These are phyloP conservation scores for Choloepus didactylus DNA, from an alignment of 2,797 vertebrate species.

Conservation along the genomic window DNA sequence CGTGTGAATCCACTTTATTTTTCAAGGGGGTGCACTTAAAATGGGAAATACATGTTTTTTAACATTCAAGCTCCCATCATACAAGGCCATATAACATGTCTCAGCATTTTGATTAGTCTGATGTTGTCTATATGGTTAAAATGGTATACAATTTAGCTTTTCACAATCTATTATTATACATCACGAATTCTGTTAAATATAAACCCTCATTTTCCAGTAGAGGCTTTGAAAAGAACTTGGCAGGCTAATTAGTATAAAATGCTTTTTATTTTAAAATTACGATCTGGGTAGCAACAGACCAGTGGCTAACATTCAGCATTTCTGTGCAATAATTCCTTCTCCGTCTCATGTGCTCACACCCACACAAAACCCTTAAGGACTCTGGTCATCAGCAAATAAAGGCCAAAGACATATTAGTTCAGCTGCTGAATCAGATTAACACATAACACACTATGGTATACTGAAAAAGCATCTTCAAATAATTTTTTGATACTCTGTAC, in stretches of 20 bases:
- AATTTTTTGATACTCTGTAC: constrained; percentile 26
- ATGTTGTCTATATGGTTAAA: constrained; percentile 84
- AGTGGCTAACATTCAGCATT: constrained; percentile 69
- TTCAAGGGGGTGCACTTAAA: constrained; percentile 59
- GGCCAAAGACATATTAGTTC: constrained; percentile 8
- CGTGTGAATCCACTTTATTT: neutral
- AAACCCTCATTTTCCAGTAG: constrained; percentile 80
- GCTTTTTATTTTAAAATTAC: constrained; percentile 79
- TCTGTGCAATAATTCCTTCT: constrained; percentile 47
- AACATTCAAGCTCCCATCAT: constrained; percentile 81
- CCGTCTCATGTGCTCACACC: constrained; percentile 60
- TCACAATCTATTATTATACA: constrained; percentile 80
- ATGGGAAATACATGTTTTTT: constrained; percentile 85
- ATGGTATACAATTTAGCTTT: constrained; percentile 78
- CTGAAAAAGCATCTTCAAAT: constrained; percentile 54
- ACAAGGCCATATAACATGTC: constrained; percentile 84
- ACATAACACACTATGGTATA: neutral
- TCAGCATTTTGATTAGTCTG: constrained; percentile 81
- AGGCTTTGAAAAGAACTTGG: constrained; percentile 79
- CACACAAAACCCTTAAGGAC: neutral
- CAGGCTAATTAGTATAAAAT: constrained; percentile 77
- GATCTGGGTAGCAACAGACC: constrained; percentile 74
- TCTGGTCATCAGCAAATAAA: neutral
- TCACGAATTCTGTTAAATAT: constrained; percentile 80
- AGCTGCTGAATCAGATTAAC: neutral